phyloP scores from a whole-genome alignment of 2,888 invertebrate genomes.

The Mythimna lalbum region DNA sequence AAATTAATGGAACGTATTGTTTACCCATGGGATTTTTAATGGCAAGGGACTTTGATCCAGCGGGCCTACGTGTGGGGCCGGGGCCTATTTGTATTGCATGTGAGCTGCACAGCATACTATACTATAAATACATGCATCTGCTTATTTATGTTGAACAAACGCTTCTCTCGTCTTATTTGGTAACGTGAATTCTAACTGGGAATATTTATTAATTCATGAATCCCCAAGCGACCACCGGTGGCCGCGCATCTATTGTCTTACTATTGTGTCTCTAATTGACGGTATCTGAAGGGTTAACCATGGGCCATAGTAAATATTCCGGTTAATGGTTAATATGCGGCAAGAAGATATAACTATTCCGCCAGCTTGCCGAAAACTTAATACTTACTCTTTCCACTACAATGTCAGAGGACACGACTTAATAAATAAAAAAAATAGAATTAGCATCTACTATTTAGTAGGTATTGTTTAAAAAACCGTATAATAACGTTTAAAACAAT shows the following conservation, averaged over 20 bases:
- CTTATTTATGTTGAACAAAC: neutral
- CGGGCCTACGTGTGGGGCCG: neutral
- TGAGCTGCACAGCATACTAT: neutral
- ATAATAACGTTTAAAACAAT: neutral
- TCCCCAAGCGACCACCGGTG: no score
- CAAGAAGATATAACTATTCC: no score
- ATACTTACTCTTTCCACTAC: no score
- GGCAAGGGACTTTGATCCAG: conserved; percentile 8
- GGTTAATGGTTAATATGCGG: no score
- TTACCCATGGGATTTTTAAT: conserved; percentile 2
- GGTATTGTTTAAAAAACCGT: no score
- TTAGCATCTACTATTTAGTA: neutral
- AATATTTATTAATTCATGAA: no score
- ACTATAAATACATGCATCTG: neutral
- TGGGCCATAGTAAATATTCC: no score
- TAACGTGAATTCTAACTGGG: neutral
- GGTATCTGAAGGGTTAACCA: no score
- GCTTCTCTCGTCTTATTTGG: neutral
- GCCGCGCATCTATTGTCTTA: no score
- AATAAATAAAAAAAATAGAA: neutral
- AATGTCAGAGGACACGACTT: no score
- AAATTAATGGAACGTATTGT: conserved; percentile 19
- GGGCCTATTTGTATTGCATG: neutral
- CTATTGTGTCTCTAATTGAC: no score
- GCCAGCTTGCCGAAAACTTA: neutral